Evolutionary conservation across 2,888 invertebrate species (phyloP).

Genomic region (Dilophus febrilis): DNA sequence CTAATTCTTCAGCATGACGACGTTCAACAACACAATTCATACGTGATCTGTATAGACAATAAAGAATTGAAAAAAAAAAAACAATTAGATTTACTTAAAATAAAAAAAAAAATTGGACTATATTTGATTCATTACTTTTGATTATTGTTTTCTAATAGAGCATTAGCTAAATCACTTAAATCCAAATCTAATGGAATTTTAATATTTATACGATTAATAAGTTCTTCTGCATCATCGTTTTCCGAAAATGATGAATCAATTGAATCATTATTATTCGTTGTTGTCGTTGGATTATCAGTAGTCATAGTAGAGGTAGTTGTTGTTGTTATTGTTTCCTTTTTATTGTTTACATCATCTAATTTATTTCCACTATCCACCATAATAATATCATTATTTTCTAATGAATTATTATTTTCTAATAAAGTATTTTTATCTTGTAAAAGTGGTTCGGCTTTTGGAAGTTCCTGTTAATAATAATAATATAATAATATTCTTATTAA

Average conservation of each 20-base stretch:
- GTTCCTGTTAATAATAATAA: constrained; percentile 21
- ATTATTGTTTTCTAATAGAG: constrained; percentile 49
- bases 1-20: constrained; percentile 65
- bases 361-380: constrained; percentile 6
- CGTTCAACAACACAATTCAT: constrained; percentile 86
- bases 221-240: constrained; percentile 39
- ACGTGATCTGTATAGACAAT: constrained; percentile 38
- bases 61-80: background rate
- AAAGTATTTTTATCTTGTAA: constrained; percentile 5
- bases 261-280: constrained; percentile 16
- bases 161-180: constrained; percentile 66
- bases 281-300: constrained; percentile 6
- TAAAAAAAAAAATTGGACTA: background rate
- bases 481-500: too few relatives aligned
- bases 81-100: background rate
- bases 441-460: constrained; percentile 29
- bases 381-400: constrained; percentile 3
- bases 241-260: constrained; percentile 39
- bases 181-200: constrained; percentile 68
- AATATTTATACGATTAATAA: constrained; percentile 38
- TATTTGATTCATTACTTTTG: constrained; percentile 39
- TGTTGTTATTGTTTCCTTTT: constrained; percentile 12
- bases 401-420: constrained; percentile 1
- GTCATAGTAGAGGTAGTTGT: constrained; percentile 16
- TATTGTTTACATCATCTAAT: constrained; percentile 8